Conservation (phyloP, 2,888 invertebrate species). For the Nineta flava region DNA sequence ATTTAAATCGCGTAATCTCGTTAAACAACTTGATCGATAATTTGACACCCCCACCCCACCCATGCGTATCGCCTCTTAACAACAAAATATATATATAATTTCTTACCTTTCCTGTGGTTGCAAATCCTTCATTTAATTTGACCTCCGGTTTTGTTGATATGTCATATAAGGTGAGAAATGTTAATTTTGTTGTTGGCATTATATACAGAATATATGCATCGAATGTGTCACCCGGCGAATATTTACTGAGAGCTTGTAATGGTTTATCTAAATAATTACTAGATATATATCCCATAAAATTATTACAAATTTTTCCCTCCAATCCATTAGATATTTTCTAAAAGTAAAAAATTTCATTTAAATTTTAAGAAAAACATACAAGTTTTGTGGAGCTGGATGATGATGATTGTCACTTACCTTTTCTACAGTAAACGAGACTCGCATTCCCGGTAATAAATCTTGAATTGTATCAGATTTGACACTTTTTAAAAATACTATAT, state of each 20-base stretch:
- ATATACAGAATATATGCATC: conserved; percentile 47
- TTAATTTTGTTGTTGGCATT: conserved; percentile 49
- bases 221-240: conserved; percentile 32
- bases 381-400: too few relatives aligned
- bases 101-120: conserved; percentile 38
- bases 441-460: conserved; percentile 32
- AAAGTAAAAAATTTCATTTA: conserved; percentile 8
- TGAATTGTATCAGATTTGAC: conserved; percentile 19
- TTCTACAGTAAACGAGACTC: conserved; percentile 34
- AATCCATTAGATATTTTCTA: conserved; percentile 36
- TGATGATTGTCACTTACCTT: too few relatives aligned
- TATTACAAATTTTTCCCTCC: conserved; percentile 33
- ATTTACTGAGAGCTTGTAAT: conserved; percentile 19
- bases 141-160: conserved; percentile 21
- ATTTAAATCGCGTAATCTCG: too few relatives aligned
- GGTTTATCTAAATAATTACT: conserved; percentile 29
- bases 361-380: too few relatives aligned
- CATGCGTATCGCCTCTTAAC: too few relatives aligned
- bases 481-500: conserved; percentile 20
- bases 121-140: conserved; percentile 34
- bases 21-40: too few relatives aligned
- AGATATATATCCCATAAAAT: conserved; percentile 34
- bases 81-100: too few relatives aligned
- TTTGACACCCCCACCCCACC: too few relatives aligned
- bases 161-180: conserved; percentile 39